Evolutionary conservation across 2,797 vertebrate species (phyloP).

Genomic region (Coccyzus lansbergi): DNA sequence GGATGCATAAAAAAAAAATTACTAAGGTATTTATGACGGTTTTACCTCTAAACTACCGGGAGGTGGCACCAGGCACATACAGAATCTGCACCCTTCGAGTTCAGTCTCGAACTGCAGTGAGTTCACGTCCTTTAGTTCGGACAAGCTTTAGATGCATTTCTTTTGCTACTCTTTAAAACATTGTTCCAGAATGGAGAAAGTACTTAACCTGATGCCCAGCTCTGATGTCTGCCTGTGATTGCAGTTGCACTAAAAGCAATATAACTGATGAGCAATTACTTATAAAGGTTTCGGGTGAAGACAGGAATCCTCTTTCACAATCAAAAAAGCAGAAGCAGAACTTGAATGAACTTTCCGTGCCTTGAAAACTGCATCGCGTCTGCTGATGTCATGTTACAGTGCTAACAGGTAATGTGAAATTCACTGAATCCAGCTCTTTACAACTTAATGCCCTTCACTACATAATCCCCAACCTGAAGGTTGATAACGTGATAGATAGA

Average conservation of each 20-base stretch:
- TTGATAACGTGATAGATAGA: background rate
- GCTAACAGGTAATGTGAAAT: background rate
- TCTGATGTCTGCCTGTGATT: background rate
- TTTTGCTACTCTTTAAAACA: background rate
- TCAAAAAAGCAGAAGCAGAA: background rate
- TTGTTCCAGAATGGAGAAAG: background rate
- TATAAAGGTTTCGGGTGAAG: background rate
- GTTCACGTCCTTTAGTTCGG: rapidly evolving
- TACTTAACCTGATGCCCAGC: background rate
- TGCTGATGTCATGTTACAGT: background rate
- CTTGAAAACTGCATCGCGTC: background rate
- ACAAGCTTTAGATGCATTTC: background rate
- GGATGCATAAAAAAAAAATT: no score
- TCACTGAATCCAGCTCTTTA: background rate
- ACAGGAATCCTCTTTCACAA: background rate
- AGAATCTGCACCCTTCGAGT: background rate
- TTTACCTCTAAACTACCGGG: slow-evolving; percentile 13
- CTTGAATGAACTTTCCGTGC: background rate
- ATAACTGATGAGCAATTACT: background rate
- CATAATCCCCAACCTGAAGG: background rate
- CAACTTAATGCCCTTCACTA: background rate
- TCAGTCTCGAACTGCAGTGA: background rate
- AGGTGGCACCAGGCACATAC: slow-evolving; percentile 63
- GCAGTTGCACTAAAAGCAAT: background rate
- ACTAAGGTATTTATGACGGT: background rate